Percentiles rank a stretch among this genome's conserved stretches.
Conservation (phyloP, 2,797 vertebrate genomes). For the Cynodonichthys magdalenae region DNA sequence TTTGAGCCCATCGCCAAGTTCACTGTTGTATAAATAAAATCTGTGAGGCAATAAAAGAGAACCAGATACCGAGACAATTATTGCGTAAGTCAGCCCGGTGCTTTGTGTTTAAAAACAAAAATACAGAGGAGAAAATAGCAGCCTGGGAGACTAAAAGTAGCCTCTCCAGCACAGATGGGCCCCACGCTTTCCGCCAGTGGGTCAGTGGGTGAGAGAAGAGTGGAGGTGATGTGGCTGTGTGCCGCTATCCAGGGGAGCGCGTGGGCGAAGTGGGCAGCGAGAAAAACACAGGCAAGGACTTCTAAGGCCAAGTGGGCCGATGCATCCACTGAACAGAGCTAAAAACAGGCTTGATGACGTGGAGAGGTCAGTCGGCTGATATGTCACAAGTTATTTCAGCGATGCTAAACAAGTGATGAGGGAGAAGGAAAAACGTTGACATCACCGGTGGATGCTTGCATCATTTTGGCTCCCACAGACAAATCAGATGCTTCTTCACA, state of each 20-base stretch:
- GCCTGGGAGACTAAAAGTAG: slow-evolving; percentile 78
- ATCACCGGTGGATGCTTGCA: slow-evolving; percentile 52
- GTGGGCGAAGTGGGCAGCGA: slow-evolving; percentile 75
- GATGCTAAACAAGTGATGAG: slow-evolving; percentile 61
- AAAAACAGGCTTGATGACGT: slow-evolving; percentile 74
- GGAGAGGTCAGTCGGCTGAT: slow-evolving; percentile 62
- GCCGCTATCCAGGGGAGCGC: slow-evolving; percentile 71
- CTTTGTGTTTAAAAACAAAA: slow-evolving; percentile 33
- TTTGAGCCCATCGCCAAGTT: slow-evolving; percentile 32
- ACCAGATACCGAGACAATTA: slow-evolving; percentile 38
- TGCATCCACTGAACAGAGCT: slow-evolving; percentile 56
- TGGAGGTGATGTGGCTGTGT: slow-evolving; percentile 60
- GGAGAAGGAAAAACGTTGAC: slow-evolving; percentile 65
- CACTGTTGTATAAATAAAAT: slow-evolving; percentile 61
- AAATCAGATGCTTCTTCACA: slow-evolving; percentile 43
- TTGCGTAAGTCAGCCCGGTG: slow-evolving; percentile 64
- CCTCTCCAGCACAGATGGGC: slow-evolving; percentile 69
- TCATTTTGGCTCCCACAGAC: slow-evolving; percentile 48
- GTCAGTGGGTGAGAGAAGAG: slow-evolving; percentile 81
- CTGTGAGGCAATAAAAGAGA: slow-evolving; percentile 46
- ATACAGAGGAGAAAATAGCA: slow-evolving; percentile 78
- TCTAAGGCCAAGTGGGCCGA: slow-evolving; percentile 78
- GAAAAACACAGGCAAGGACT: slow-evolving; percentile 77
- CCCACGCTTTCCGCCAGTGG: slow-evolving; percentile 84
- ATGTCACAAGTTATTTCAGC: slow-evolving; percentile 78